A percentile compares a stretch with the other conserved stretches of the same genome.
Conservation (phyloP, 2,797 vertebrate genomes). For the Pseudomugil gertrudae region DNA sequence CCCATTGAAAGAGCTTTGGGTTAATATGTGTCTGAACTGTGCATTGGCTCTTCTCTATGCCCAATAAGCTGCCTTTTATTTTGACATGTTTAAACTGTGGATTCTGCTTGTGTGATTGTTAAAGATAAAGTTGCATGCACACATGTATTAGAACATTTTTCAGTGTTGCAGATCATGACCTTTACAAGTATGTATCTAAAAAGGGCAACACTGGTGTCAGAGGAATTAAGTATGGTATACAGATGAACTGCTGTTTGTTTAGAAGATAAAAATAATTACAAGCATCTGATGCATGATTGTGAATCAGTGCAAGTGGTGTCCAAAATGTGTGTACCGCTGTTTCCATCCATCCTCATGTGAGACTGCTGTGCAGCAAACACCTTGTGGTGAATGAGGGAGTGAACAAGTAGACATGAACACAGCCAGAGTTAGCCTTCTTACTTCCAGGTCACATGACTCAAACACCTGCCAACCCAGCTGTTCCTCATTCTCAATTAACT, state of each 20-base stretch:
- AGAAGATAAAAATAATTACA: background rate
- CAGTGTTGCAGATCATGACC: background rate
- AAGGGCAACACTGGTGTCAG: background rate
- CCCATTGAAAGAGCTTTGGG: background rate
- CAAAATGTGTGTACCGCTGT: background rate
- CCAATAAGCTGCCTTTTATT: no score
- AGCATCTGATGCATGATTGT: background rate
- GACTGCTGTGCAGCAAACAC: background rate
- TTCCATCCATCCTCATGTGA: background rate
- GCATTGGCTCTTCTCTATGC: background rate
- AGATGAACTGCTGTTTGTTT: background rate
- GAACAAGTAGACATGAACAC: background rate
- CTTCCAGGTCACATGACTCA: slow-evolving; percentile 10
- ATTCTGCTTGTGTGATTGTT: background rate
- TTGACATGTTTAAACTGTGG: no score
- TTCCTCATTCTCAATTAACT: slow-evolving; percentile 12
- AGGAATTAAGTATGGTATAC: background rate
- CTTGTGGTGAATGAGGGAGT: background rate
- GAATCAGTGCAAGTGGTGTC: background rate
- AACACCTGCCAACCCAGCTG: slow-evolving; percentile 9
- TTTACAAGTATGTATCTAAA: background rate
- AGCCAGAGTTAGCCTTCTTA: background rate
- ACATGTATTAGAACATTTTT: background rate
- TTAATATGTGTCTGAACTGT: background rate
- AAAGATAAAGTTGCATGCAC: background rate